phyloP scores from a whole-genome alignment of 2,888 invertebrate species.

The Hydraecia micacea region DNA sequence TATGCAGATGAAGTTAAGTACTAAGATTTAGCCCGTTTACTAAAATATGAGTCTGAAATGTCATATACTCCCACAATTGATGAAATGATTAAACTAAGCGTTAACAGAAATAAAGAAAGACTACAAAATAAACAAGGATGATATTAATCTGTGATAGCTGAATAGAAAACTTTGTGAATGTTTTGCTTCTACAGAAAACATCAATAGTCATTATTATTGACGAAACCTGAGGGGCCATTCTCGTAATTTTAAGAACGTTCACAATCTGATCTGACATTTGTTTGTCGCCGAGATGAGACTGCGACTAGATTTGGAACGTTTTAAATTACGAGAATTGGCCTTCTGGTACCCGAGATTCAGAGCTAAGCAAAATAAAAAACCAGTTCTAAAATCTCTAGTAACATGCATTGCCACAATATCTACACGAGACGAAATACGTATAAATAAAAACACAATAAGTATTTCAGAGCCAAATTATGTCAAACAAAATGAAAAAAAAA shows the following conservation, averaged over 20 bases:
- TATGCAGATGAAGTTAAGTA: not conserved
- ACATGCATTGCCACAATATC: not conserved
- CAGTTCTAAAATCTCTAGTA: not conserved
- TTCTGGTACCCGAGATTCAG: too few relatives aligned
- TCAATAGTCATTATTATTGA: not conserved
- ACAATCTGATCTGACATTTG: too few relatives aligned
- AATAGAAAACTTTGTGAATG: not conserved
- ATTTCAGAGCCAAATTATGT: constrained; percentile 3
- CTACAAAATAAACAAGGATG: not conserved
- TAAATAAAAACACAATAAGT: not conserved
- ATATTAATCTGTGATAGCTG: not conserved
- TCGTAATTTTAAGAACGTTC: too few relatives aligned
- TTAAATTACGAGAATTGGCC: too few relatives aligned
- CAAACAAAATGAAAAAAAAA: constrained; percentile 7
- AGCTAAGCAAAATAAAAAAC: not conserved
- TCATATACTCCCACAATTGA: not conserved
- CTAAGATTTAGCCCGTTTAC: not conserved
- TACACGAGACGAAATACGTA: not conserved
- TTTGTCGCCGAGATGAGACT: too few relatives aligned
- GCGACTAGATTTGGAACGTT: too few relatives aligned
- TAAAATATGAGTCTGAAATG: not conserved
- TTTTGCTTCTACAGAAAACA: not conserved
- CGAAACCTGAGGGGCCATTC: too few relatives aligned
- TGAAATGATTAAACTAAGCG: not conserved
- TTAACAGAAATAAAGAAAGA: not conserved